Base-by-base conservation (phyloP, 2,888 invertebrate species). In the Hybos culiciformis region DNA sequence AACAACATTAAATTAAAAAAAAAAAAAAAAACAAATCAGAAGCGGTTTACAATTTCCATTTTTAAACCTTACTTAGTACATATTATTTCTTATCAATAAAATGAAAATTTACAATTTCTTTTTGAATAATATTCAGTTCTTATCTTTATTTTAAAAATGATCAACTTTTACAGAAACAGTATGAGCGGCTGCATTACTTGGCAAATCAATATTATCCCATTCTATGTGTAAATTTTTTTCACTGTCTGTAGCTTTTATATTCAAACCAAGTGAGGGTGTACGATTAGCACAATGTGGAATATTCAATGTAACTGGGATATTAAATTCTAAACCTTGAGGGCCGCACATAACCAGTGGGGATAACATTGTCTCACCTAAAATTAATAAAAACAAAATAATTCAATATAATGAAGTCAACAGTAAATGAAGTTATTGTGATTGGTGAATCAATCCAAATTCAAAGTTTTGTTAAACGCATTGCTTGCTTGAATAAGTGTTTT, bases 271-370 rank as follows among this genome's bases (percentile, higher is more conserved):
- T 40, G 83, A 82, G 26, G 83, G 77, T 47, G 83, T 77, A 41
- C 81, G 80, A 62, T 82, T 83, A 52, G 81, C 81, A 63, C 80
- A 82, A 63, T 84, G 92, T 51, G 94, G 94, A 60, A 94, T 80
- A 52, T 87, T 78, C 43, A 94, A 74, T 56, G 93, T 90, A 57
- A 93, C 90, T 41, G 93, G 91, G 61, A 80, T 77, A 46, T 79
- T 69, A 70, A 94, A 94, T 65, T 83, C 81, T 52, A 92, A 75
- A 51, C 93, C 83, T 70, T 90, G 90, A 19, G 94, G 94, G 48
- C 94, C 93, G 70, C 93, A 94, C 86, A 93, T 91, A 59, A 94
- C 92, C 57, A 93, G 73, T 46, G 93, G 93, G 57, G 90, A 90
- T 56, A 93, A 74, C 74, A 93, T 79, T 49, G 88, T 86, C 75